Evolutionary conservation across 2,888 invertebrate genomes (phyloP).

Genomic region (Iphiclides podalirius): DNA sequence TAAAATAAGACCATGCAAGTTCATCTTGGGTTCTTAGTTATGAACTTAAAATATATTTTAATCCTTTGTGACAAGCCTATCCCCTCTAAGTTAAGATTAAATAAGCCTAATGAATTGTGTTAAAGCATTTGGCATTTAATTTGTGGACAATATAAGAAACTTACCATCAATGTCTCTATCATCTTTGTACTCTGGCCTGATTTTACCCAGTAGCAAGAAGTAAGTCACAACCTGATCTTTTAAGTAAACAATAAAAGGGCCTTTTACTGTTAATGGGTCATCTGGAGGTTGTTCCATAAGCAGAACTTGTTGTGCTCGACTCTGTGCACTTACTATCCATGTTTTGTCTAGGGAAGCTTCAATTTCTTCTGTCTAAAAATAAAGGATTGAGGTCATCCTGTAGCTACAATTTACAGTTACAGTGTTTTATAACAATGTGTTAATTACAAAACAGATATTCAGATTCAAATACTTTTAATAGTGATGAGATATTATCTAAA

Average conservation of each 20-base stretch:
- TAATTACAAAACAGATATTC: too few relatives aligned
- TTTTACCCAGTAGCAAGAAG: slow-evolving; percentile 88
- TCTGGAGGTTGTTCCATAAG: slow-evolving; percentile 80
- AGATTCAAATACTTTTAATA: slow-evolving; percentile 12
- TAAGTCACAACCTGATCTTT: slow-evolving; percentile 88
- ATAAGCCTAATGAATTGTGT: too few relatives aligned
- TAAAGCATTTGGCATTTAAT: too few relatives aligned
- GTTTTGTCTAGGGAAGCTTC: slow-evolving; percentile 91
- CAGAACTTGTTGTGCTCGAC: slow-evolving; percentile 86
- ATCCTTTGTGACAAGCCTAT: too few relatives aligned
- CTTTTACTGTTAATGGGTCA: slow-evolving; percentile 89
- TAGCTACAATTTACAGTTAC: slow-evolving; percentile 25
- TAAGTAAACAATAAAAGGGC: slow-evolving; percentile 90
- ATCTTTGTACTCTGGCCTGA: slow-evolving; percentile 61
- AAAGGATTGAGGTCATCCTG: slow-evolving; percentile 30
- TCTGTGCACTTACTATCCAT: slow-evolving; percentile 95
- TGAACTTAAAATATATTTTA: too few relatives aligned
- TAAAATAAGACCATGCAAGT: too few relatives aligned
- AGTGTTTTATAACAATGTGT: too few relatives aligned
- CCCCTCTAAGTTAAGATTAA: too few relatives aligned
- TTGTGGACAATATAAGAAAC: too few relatives aligned
- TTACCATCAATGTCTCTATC: slow-evolving; percentile 84
- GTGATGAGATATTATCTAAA: too few relatives aligned
- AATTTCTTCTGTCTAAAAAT: slow-evolving; percentile 83
- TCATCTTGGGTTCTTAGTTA: too few relatives aligned